Percentiles rank a stretch among this genome's conserved stretches.
Evolutionary conservation across 2,888 invertebrate genomes (phyloP).

Genomic region (Xanthorhoe designata): DNA sequence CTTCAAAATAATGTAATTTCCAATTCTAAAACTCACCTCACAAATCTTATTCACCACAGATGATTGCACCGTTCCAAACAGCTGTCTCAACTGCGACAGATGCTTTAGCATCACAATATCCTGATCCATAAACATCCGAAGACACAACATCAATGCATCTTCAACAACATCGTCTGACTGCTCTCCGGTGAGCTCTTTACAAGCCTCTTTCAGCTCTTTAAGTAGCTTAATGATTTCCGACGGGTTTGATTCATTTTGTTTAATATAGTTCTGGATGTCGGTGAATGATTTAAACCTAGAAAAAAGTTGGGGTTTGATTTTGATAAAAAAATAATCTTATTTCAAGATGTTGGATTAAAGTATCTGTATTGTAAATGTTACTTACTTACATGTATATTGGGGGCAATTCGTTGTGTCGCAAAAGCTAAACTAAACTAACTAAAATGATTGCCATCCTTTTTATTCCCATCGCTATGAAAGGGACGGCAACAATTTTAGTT

Average conservation of each 20-base stretch:
- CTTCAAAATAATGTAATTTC: background rate
- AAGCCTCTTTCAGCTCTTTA: slow-evolving; percentile 61
- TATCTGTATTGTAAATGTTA: no score
- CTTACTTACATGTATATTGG: no score
- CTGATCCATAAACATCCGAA: slow-evolving; percentile 87
- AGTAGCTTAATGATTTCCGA: slow-evolving; percentile 66
- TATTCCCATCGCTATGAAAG: no score
- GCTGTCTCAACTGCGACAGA: slow-evolving; percentile 82
- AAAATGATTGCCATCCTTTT: no score
- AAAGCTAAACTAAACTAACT: no score
- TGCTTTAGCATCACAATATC: slow-evolving; percentile 86
- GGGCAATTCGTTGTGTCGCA: no score
- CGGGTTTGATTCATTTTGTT: slow-evolving; percentile 64
- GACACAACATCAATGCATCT: slow-evolving; percentile 86
- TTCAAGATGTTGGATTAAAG: no score
- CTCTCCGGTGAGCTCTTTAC: slow-evolving; percentile 81
- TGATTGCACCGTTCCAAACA: slow-evolving; percentile 86
- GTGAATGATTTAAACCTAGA: slow-evolving; percentile 79
- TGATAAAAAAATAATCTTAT: background rate
- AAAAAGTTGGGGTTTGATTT: slow-evolving; percentile 11
- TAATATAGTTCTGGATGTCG: slow-evolving; percentile 77
- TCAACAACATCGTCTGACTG: slow-evolving; percentile 86
- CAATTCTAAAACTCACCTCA: slow-evolving; percentile 64
- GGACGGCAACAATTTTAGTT: no score
- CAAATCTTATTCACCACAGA: slow-evolving; percentile 85